Evolutionary conservation across 2,888 invertebrate species (phyloP), one percentile per base, ranked within the genome.

Genomic region (Lucinisca nassula): DNA sequence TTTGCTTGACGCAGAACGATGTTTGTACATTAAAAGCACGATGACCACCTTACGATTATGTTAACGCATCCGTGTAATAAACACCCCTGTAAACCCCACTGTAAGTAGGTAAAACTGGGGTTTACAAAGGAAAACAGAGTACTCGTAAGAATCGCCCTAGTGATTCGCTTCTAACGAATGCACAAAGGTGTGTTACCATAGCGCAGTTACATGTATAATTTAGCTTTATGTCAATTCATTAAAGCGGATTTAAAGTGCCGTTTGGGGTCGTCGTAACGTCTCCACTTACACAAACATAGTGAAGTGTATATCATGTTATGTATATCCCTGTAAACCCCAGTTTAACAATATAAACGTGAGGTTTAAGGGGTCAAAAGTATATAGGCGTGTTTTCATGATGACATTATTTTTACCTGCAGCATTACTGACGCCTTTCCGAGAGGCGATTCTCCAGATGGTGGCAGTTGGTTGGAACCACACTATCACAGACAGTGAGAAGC

Each of bases 381-480:
- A n/a, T n/a, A n/a, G n/a, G n/a, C n/a, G n/a, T n/a, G n/a, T n/a
- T 61, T 30, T n/a, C 61, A 12, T 30, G 8, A 30, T 8, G 8
- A 12, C 61, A 27, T 10, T n/a, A 8, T 10, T n/a, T 27, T 61
- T 67, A 24, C 67, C 10, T 77, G 1, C 51, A 88, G 89, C 81
- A 0, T 75, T 89, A 32, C 45, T 89, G 70, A 76, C 76, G 24
- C 89, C 89, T 6, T 86, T 89, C n/a, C 81, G 86, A 14, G 89
- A 89, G 55, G 70, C 84, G 0, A 51, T 89, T 8, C 74, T 89
- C 8, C 89, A 86, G 1, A 78, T 45, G 1, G 79, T 89, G 8
- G 89, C 89, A 24, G 85, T 89, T 4, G 89, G 61, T 32, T 89
- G 89, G 89, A 89, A 89, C 58, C 84, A 89, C 32, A 89, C 89